phyloP scores from a whole-genome alignment of 2,113 vertebrate species.

The Hydrochoerus hydrochaeris region DNA sequence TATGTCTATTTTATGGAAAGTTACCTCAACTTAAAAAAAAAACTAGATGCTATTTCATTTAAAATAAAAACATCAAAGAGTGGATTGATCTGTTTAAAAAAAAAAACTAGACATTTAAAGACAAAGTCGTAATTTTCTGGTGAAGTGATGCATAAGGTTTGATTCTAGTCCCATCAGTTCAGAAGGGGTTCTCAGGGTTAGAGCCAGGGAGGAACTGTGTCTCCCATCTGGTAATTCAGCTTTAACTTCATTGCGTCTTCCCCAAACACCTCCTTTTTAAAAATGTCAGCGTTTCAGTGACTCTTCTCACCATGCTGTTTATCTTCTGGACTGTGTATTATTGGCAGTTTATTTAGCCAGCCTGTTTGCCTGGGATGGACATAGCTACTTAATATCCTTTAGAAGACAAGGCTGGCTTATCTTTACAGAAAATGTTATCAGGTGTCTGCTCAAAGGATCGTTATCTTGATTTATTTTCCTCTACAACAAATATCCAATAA shows the following conservation, averaged over 20 bases:
- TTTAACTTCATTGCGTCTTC: constrained; percentile 10
- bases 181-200: background rate
- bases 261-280: background rate
- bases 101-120: background rate
- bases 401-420: constrained; percentile 21
- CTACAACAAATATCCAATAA: background rate
- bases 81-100: background rate
- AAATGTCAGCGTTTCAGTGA: background rate
- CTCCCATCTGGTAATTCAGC: background rate
- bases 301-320: background rate
- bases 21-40: background rate
- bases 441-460: constrained; percentile 2
- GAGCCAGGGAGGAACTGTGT: background rate
- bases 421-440: constrained; percentile 9
- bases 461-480: constrained; percentile 51
- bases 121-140: background rate
- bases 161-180: background rate
- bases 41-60: background rate
- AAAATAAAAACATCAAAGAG: background rate
- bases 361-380: background rate
- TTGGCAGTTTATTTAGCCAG: constrained; percentile 35
- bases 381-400: constrained; percentile 51
- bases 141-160: background rate
- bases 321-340: constrained; percentile 39
- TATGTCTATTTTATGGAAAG: background rate